Percentiles rank a stretch among this genome's conserved stretches.
These are phyloP conservation scores for Carassius carassius DNA, from an alignment of 2,113 vertebrate genomes.

Conservation along the genomic window DNA sequence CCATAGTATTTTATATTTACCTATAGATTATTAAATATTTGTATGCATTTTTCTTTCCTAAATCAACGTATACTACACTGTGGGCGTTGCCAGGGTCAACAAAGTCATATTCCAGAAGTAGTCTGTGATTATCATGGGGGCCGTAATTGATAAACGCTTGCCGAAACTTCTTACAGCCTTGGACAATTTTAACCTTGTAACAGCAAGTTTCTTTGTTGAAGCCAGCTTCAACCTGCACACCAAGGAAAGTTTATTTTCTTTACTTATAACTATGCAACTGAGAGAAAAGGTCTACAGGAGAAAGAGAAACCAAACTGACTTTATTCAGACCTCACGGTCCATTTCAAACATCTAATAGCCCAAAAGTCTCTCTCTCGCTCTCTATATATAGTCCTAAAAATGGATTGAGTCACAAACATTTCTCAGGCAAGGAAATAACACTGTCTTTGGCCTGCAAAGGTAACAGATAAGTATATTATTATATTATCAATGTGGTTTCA, in stretches of 20 bases:
- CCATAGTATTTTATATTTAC: neutral
- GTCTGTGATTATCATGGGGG: constrained; percentile 87
- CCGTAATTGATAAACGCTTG: constrained; percentile 94
- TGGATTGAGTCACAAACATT: constrained; percentile 76
- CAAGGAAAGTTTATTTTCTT: neutral
- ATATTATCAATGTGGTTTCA: neutral
- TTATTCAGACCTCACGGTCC: neutral
- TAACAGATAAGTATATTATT: neutral
- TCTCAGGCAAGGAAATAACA: constrained; percentile 87
- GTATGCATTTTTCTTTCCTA: constrained; percentile 71
- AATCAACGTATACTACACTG: too few relatives aligned
- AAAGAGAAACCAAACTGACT: neutral
- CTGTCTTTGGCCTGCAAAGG: constrained; percentile 78
- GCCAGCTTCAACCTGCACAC: constrained; percentile 80
- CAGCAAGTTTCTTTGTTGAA: constrained; percentile 80
- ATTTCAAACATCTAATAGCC: neutral
- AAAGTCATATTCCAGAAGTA: constrained; percentile 94
- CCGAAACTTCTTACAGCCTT: constrained; percentile 67
- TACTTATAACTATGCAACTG: neutral
- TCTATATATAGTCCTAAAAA: too few relatives aligned
- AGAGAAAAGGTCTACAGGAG: neutral
- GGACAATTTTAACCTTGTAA: constrained; percentile 83
- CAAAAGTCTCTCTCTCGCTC: too few relatives aligned
- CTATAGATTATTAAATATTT: too few relatives aligned
- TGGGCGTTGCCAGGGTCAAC: constrained; percentile 82